Percentiles rank a stretch among this genome's conserved stretches.
These are phyloP conservation scores for Trachemys scripta DNA, from an alignment of 2,113 vertebrate species.

Conservation along the genomic window DNA sequence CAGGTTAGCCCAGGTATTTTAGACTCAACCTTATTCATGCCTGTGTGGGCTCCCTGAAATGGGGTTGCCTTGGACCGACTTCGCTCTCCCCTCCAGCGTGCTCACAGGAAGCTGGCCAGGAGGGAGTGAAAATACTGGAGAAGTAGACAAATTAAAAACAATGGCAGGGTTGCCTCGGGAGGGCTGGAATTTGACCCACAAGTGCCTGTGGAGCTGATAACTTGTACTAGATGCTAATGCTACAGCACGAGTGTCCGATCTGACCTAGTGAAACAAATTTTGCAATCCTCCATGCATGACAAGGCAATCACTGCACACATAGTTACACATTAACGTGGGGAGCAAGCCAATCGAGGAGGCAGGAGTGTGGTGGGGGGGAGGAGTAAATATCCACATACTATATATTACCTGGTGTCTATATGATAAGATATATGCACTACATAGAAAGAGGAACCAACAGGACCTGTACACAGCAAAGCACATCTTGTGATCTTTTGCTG, in stretches of 20 bases:
- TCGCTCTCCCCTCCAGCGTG: background rate
- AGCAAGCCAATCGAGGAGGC: background rate
- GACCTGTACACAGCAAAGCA: constrained; percentile 13
- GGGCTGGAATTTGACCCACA: constrained; percentile 14
- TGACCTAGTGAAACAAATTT: constrained; percentile 43
- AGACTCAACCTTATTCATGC: background rate
- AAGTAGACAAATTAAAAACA: background rate
- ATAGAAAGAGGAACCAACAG: constrained; percentile 12
- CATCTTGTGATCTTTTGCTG: background rate
- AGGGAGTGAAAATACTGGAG: constrained; percentile 7
- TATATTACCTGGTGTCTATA: constrained; percentile 56
- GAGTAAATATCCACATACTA: constrained; percentile 19
- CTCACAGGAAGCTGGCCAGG: background rate
- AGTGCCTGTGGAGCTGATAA: constrained; percentile 20
- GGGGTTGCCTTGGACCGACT: background rate
- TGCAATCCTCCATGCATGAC: fast-evolving
- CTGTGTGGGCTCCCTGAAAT: background rate
- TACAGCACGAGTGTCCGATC: fast-evolving
- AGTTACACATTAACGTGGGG: background rate
- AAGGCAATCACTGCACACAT: background rate
- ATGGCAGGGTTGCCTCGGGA: background rate
- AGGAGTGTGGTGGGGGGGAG: background rate
- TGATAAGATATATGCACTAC: background rate
- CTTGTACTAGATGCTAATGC: fast-evolving
- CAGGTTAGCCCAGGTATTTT: background rate